Evolutionary conservation across 2,113 vertebrate species (phyloP).

Genomic region (Stigmatopora argus): DNA sequence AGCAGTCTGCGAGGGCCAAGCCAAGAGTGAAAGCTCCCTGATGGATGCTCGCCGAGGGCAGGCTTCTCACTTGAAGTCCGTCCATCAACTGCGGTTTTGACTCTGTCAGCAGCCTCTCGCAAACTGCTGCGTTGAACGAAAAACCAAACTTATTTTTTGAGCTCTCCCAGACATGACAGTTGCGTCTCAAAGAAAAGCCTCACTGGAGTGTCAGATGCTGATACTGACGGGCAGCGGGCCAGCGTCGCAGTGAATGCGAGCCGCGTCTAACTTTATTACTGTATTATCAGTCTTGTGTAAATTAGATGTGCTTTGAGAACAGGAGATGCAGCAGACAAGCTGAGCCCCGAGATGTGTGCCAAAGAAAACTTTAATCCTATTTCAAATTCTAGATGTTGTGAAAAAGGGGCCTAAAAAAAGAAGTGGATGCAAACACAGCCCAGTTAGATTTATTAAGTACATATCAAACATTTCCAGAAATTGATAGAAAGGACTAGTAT

Average conservation of each 20-base stretch:
- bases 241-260: conserved; percentile 27
- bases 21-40: conserved; percentile 1
- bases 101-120: conserved; percentile 30
- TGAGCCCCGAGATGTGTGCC: neutral
- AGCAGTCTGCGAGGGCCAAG: neutral
- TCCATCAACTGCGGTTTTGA: conserved; percentile 31
- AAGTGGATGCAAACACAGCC: neutral
- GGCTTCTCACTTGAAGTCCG: neutral
- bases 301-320: conserved; percentile 67
- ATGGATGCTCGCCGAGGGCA: conserved; percentile 32
- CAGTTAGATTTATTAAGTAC: conserved; percentile 53
- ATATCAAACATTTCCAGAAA: conserved; percentile 49
- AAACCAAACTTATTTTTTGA: conserved; percentile 19
- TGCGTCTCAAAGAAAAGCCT: conserved; percentile 5
- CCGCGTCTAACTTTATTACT: conserved; percentile 58
- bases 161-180: conserved; percentile 9
- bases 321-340: conserved; percentile 23
- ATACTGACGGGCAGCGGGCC: conserved; percentile 31
- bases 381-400: neutral
- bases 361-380: neutral
- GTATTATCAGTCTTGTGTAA: conserved; percentile 45
- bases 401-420: neutral
- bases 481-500: conserved; percentile 42
- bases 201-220: conserved; percentile 13
- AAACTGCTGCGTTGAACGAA: conserved; percentile 29